Percentiles rank a stretch among this genome's conserved stretches.
Conservation (phyloP, 2,888 invertebrate genomes). For the Eutolmus rufibarbis region DNA sequence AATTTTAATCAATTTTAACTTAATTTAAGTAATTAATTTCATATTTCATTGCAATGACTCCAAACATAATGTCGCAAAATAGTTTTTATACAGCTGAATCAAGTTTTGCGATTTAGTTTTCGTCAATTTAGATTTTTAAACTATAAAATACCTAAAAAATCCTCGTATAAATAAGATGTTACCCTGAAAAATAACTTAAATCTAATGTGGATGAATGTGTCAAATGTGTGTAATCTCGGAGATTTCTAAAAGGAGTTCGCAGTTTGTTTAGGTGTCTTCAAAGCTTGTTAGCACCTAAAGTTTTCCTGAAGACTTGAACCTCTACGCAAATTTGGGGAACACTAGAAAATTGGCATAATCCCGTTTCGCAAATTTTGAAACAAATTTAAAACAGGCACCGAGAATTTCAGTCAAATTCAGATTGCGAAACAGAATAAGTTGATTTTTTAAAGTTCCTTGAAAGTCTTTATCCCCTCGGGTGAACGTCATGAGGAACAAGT, state of each 20-base stretch:
- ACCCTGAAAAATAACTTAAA: background rate
- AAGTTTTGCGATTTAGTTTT: too few relatives aligned
- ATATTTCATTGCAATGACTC: too few relatives aligned
- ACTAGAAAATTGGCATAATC: background rate
- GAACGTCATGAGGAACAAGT: background rate
- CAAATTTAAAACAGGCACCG: background rate
- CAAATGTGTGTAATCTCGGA: background rate
- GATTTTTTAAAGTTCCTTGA: background rate
- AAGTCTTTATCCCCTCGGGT: background rate
- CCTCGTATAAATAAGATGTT: too few relatives aligned
- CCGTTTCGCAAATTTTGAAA: background rate
- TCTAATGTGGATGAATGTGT: background rate
- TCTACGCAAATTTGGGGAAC: background rate
- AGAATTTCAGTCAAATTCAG: background rate
- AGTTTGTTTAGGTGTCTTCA: background rate
- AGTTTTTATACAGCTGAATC: too few relatives aligned
- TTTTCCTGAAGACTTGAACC: background rate
- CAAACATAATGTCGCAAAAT: too few relatives aligned
- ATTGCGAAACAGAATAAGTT: background rate
- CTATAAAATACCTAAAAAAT: too few relatives aligned
- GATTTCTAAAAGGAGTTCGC: background rate
- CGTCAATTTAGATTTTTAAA: too few relatives aligned
- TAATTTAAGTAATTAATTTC: too few relatives aligned
- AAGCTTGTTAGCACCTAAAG: background rate
- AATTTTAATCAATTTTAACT: too few relatives aligned